Conservation (phyloP, 2,888 invertebrate species). For the Lymantria monacha region DNA sequence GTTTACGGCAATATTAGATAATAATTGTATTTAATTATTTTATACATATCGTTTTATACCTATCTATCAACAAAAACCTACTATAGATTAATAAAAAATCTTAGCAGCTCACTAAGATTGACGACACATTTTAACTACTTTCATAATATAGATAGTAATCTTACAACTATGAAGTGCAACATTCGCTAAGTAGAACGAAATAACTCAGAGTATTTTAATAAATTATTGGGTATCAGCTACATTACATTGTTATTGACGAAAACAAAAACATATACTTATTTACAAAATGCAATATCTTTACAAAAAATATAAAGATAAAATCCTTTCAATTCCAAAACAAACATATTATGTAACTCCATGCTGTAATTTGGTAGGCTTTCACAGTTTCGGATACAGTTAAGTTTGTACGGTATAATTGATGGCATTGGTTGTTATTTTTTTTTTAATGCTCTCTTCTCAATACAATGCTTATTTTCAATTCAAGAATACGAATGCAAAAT, state of each 20-base stretch:
- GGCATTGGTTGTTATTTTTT: too few species aligned
- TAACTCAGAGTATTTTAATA: slow-evolving; percentile 77
- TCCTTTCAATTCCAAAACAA: too few species aligned
- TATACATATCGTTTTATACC: slow-evolving; percentile 76
- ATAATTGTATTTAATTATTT: slow-evolving; percentile 58
- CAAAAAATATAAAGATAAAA: slow-evolving; percentile 39
- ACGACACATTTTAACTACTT: slow-evolving; percentile 75
- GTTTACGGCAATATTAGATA: slow-evolving; percentile 58
- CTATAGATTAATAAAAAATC: slow-evolving; percentile 63
- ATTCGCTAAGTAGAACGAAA: slow-evolving; percentile 75
- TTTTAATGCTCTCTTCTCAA: too few species aligned
- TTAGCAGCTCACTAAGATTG: slow-evolving; percentile 72
- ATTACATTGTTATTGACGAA: slow-evolving; percentile 55
- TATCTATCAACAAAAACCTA: slow-evolving; percentile 78
- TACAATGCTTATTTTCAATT: too few species aligned
- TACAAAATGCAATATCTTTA: slow-evolving; percentile 77
- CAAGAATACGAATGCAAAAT: too few species aligned
- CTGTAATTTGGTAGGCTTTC: too few species aligned
- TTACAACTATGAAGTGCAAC: slow-evolving; percentile 77
- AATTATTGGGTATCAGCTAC: slow-evolving; percentile 69
- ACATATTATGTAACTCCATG: too few species aligned
- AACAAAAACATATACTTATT: slow-evolving; percentile 76
- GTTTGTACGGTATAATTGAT: too few species aligned
- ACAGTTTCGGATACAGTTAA: too few species aligned
- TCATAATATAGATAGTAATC: slow-evolving; percentile 69